Conservation (phyloP, 2,888 invertebrate species). For the Orchesella flavescens region DNA sequence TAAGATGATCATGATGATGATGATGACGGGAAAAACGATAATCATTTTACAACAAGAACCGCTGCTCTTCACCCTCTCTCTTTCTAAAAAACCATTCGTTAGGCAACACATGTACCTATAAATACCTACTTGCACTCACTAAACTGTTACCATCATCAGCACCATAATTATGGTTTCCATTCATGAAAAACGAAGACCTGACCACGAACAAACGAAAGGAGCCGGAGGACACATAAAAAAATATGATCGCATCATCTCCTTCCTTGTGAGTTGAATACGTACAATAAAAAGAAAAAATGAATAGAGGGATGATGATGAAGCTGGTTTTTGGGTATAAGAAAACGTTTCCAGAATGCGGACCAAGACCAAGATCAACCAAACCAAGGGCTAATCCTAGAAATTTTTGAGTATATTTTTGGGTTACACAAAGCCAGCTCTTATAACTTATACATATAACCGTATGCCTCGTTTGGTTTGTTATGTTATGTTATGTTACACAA, state of each 20-base stretch:
- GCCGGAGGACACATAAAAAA: neutral
- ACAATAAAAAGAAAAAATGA: conserved; percentile 10
- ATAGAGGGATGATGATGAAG: neutral
- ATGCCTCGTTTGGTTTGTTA: neutral
- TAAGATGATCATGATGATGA: conserved; percentile 9
- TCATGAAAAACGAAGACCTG: conserved; percentile 26
- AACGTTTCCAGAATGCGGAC: neutral
- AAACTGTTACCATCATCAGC: neutral
- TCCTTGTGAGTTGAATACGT: neutral
- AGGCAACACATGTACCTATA: neutral
- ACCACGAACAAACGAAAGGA: conserved; percentile 3
- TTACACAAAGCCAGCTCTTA: too few relatives aligned
- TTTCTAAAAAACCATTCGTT: neutral
- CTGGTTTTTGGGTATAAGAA: neutral
- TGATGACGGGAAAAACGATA: conserved; percentile 6
- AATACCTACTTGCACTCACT: neutral
- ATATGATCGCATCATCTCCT: neutral
- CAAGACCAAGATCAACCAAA: too few relatives aligned
- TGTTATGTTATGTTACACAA: neutral
- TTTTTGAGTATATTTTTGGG: too few relatives aligned
- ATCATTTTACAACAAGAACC: conserved; percentile 37
- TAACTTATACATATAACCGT: too few relatives aligned
- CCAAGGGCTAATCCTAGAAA: too few relatives aligned
- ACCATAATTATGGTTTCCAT: conserved; percentile 27
- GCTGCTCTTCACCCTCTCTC: conserved; percentile 3